Percentiles rank a stretch among this genome's conserved stretches.
Evolutionary conservation across 2,888 invertebrate genomes (phyloP).

Genomic region (Nemapogon koenigi): DNA sequence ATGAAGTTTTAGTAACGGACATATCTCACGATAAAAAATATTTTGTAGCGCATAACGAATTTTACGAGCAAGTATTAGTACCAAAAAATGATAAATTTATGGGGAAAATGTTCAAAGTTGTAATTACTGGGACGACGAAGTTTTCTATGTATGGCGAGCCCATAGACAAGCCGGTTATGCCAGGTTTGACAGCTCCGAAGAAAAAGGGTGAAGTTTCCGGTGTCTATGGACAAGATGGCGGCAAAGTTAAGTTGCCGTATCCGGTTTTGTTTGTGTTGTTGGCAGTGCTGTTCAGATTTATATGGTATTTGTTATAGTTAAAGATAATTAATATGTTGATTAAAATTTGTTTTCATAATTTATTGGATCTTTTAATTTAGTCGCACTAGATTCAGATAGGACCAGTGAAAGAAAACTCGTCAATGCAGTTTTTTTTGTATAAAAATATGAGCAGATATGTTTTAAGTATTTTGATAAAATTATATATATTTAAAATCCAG

Average conservation of each 20-base stretch:
- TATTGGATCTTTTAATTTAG: no score
- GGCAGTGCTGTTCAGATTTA: conserved; percentile 42
- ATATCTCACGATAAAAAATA: conserved; percentile 88
- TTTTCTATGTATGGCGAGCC: conserved; percentile 81
- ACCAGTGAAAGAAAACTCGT: neutral
- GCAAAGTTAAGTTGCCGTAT: conserved; percentile 33
- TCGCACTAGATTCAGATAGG: neutral
- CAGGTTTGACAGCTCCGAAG: conserved; percentile 59
- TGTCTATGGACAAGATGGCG: conserved; percentile 23
- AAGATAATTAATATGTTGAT: neutral
- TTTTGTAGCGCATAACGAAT: conserved; percentile 94
- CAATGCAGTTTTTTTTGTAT: neutral
- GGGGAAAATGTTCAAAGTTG: conserved; percentile 84
- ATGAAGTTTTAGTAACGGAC: conserved; percentile 91
- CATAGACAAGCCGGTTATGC: conserved; percentile 60
- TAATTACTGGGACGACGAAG: conserved; percentile 72
- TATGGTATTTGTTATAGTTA: conserved; percentile 34
- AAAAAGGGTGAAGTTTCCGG: conserved; percentile 66
- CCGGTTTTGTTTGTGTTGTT: conserved; percentile 37
- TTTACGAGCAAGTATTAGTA: conserved; percentile 88
- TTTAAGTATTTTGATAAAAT: neutral
- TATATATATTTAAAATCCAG: neutral
- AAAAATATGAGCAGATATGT: neutral
- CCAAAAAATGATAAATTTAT: conserved; percentile 78
- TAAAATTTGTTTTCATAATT: no score